Evolutionary conservation across 2,797 vertebrate species (phyloP), one percentile per base, ranked within the genome.

Genomic region (Phrynocephalus forsythii): DNA sequence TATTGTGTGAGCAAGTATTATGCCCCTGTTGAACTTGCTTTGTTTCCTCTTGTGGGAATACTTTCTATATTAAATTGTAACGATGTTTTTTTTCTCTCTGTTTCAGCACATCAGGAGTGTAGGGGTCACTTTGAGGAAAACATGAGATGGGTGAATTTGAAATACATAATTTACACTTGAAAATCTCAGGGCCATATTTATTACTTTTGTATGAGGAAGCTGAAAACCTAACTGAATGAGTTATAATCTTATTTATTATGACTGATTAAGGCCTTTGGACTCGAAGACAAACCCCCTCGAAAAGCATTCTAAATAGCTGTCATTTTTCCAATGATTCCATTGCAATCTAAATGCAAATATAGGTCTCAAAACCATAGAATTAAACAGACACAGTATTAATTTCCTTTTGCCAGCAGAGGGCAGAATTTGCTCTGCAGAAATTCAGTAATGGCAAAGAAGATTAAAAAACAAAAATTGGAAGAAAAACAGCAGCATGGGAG

Each of bases 391-490:
- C 68, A 0, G 95, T 66, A 86, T 77, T 95, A 86, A 63, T 66
- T 3, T 22, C 16, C 22, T 88, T 83, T 77, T 38, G 89, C 90
- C 97, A 95, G 96, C 93, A 97, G 97, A 96, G 96, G 97, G 97
- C 97, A 96, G 95, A 91, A 90, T 94, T 86, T 91, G 89, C 96
- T 92, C 95, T 90, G 56, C 33, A 86, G 95, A 95, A 91, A 83
- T 90, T 90, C 50, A 76, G 22, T 91, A 86, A 67, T 73, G 69
- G 38, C 38, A 44, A 44, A 56, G 52, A 56, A 56, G 13, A 56
- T 56, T 56, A 9, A 56, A 56, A 44, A 63, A 6, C 11, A 16
- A 79, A 11, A 44, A 82, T 76, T 18, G 1, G 44, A 44, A 38
- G 63, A 38, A 38, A 38, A 63, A 24, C 63, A 73, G 3, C 68